Evolutionary conservation across 2,888 invertebrate genomes (phyloP).

Genomic region (Desoria tigrina): DNA sequence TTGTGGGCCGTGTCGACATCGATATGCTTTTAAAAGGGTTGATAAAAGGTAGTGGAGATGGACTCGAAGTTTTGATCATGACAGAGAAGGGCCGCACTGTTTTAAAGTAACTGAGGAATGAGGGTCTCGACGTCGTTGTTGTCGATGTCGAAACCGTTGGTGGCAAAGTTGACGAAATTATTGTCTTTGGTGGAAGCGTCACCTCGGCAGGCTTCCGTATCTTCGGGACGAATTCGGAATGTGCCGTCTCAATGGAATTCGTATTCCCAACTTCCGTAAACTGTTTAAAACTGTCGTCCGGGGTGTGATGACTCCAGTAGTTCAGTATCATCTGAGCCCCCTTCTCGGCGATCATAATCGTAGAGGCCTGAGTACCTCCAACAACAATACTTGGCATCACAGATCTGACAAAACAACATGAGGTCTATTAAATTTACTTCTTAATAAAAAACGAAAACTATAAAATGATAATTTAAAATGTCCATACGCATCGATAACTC

Average conservation of each 20-base stretch:
- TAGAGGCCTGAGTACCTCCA: conserved; percentile 22
- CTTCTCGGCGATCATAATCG: conserved; percentile 38
- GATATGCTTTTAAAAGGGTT: too few species aligned
- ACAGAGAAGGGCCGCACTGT: background rate
- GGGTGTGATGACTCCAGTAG: conserved; percentile 18
- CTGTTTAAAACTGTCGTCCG: background rate
- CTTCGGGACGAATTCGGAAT: background rate
- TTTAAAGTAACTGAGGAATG: background rate
- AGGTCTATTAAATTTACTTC: too few species aligned
- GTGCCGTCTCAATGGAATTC: background rate
- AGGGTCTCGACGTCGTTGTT: background rate
- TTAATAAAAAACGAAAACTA: too few species aligned
- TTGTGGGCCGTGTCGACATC: background rate
- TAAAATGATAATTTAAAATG: too few species aligned
- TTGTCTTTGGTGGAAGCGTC: too few species aligned
- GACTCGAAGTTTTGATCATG: background rate
- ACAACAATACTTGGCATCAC: conserved; percentile 34
- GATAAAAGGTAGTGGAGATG: background rate
- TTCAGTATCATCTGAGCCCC: conserved; percentile 30
- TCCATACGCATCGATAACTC: conserved; percentile 42
- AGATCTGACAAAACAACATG: too few species aligned
- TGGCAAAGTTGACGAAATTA: background rate
- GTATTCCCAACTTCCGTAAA: background rate
- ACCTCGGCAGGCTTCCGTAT: background rate
- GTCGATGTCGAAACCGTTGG: background rate